Base-by-base conservation (phyloP, 2,888 invertebrate genomes). In the Smittia sp. region DNA sequence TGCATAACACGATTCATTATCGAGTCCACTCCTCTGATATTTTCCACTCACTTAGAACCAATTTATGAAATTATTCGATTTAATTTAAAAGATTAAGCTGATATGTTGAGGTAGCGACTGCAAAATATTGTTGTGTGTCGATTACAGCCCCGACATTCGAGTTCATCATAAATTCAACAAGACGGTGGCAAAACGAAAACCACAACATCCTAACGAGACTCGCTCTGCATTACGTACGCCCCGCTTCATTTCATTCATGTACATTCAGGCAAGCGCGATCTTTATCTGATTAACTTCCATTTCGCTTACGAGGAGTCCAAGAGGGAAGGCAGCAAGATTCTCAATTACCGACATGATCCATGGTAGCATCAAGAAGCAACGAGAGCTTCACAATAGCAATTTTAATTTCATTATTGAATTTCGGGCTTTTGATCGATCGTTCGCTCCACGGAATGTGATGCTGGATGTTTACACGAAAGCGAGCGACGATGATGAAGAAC, bases 1-100 rank as follows among this genome's bases (percentile, higher is more conserved):
- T 46, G 46, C 58, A 58, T 58, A 54, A 32, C 58, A 18, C 70
- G 32, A 13, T 70, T 70, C 70, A 70, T 70, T 70, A 70, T 70
- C 70, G 46, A 58, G 27, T 70, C 70, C 70, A 70, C 70, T 70
- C 70, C 70, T 58, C 41, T 32, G 24, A 22, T 20, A 22, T 58
- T 70, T 58, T 58, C 24, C 58, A 58, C 58, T 58, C 58, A 58
- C 58, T 58, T 58, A 58, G 58, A 58, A 58, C 22, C 58, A 58
- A 58, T 58, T 58, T 58, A 58, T 22, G 24, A 58, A 58, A 58
- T 58, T 58, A 22, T 68, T 41, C 70, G 70, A 70, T 70, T 70
- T 70, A 70, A 70, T 70, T 70, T 70, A 70, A 52, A 70, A 70
- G 70, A 70, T 70, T 70, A 38, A 54, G 58, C 68, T 68, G 58